Conservation (phyloP, 2,113 vertebrate genomes). For the Silurus meridionalis region DNA sequence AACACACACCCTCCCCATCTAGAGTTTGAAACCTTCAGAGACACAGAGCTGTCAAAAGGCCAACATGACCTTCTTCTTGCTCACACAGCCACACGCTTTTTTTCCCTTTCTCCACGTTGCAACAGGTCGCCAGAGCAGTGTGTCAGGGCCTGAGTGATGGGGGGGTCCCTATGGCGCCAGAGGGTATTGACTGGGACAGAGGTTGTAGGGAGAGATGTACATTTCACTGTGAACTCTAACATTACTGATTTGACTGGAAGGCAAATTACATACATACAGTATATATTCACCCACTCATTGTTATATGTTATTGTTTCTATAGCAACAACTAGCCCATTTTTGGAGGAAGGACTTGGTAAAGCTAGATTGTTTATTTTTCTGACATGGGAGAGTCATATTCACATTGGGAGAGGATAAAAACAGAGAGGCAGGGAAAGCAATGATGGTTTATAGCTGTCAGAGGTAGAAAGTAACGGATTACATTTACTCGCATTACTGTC, state of each 20-base stretch:
- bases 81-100: background rate
- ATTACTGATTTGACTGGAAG: background rate
- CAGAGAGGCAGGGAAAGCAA: background rate
- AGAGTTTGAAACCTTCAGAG: constrained; percentile 15
- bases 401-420: background rate
- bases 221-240: background rate
- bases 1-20: constrained; percentile 7
- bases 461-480: too few relatives aligned
- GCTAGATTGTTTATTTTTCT: background rate
- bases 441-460: background rate
- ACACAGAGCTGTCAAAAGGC: constrained; percentile 26
- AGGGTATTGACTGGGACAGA: constrained; percentile 22
- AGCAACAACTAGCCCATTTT: background rate
- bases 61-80: constrained; percentile 17
- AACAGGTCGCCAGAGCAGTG: constrained; percentile 27
- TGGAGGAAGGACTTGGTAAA: background rate
- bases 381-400: background rate
- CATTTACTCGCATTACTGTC: too few relatives aligned
- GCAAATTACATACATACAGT: background rate
- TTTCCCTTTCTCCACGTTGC: background rate
- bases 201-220: background rate
- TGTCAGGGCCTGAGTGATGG: constrained; percentile 30
- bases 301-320: background rate
- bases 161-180: constrained; percentile 1
- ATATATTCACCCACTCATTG: background rate